Conservation (phyloP, 2,797 vertebrate genomes). For the Pangasius larnaudii region DNA sequence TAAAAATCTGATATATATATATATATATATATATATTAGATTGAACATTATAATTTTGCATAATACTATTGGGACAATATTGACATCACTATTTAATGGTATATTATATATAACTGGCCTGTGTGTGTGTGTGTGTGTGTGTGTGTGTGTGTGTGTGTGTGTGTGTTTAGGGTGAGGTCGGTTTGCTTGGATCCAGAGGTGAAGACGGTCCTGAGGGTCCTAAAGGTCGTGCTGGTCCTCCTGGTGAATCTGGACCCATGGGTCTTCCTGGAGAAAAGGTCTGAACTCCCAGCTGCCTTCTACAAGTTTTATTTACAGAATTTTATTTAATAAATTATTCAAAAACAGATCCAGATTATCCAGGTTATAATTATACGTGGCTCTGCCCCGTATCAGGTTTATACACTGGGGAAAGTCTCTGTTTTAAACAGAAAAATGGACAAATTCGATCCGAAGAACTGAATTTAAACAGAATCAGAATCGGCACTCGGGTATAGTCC, state of each 20-base stretch:
- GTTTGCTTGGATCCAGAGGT: conserved; percentile 84
- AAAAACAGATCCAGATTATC: background rate
- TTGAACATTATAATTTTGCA: background rate
- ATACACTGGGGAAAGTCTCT: background rate
- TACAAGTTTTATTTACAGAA: background rate
- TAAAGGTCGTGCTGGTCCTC: conserved; percentile 91
- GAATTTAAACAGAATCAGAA: background rate
- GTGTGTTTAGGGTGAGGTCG: conserved; percentile 73
- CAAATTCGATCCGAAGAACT: background rate
- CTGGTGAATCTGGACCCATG: conserved; percentile 87
- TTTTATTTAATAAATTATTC: background rate
- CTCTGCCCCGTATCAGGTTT: background rate
- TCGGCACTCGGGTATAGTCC: too few species aligned
- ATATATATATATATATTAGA: background rate
- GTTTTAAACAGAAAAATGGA: background rate
- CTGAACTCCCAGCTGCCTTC: background rate
- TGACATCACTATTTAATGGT: background rate
- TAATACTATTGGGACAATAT: background rate
- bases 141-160: conserved; percentile 38
- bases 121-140: conserved; percentile 39
- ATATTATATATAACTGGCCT: background rate
- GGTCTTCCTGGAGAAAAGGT: conserved; percentile 97
- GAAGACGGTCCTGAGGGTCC: conserved; percentile 98
- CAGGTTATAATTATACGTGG: background rate
- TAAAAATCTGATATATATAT: background rate